phyloP scores from a whole-genome alignment of 2,888 invertebrate genomes.

The Heliconius aoede region DNA sequence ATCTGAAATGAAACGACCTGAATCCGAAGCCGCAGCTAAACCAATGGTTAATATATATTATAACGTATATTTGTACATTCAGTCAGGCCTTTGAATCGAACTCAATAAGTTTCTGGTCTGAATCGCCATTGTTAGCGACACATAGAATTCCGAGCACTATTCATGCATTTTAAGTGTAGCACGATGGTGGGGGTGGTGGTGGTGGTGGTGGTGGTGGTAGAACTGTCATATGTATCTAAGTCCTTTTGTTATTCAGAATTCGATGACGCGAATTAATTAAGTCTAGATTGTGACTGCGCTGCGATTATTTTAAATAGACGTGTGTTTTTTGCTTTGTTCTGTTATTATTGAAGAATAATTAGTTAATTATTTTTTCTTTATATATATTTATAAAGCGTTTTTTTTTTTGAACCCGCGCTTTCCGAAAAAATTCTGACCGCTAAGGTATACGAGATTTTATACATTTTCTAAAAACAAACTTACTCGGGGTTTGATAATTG shows the following conservation, averaged over 20 bases:
- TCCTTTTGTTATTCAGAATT: constrained; percentile 25
- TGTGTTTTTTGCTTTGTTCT: neutral
- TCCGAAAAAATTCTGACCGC: too few relatives aligned
- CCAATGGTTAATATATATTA: constrained; percentile 28
- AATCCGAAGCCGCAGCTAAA: constrained; percentile 5
- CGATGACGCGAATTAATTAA: constrained; percentile 24
- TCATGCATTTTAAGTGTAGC: constrained; percentile 36
- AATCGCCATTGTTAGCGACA: constrained; percentile 35
- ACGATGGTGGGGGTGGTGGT: neutral
- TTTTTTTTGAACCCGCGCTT: too few relatives aligned
- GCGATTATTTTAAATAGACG: neutral
- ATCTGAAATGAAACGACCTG: constrained; percentile 10
- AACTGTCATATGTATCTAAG: constrained; percentile 22
- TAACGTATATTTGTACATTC: constrained; percentile 23
- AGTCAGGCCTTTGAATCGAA: constrained; percentile 24
- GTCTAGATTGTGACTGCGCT: neutral
- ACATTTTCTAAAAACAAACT: too few relatives aligned
- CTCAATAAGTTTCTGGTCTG: constrained; percentile 36
- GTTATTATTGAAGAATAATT: neutral
- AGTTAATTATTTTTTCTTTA: too few relatives aligned
- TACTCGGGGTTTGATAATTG: too few relatives aligned
- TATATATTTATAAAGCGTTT: too few relatives aligned
- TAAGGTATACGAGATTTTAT: too few relatives aligned
- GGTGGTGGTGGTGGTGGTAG: neutral
- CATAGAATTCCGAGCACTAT: constrained; percentile 30